Evolutionary conservation across 1,140 invertebrate genomes (phyloP), one percentile per base, ranked within the genome.

Genomic region (Diorhabda carinulata): DNA sequence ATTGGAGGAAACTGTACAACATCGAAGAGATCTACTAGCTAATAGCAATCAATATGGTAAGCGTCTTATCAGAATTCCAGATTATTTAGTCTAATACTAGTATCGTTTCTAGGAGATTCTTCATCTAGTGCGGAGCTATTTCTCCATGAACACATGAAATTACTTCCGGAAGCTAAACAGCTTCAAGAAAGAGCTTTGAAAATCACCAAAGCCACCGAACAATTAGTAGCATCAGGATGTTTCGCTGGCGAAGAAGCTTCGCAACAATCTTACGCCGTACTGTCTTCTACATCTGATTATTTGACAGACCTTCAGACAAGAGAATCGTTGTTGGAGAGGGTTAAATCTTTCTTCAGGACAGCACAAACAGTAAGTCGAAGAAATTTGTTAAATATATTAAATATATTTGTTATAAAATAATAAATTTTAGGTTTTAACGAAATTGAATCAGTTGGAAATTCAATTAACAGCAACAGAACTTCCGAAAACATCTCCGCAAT

Each of bases 171-270:
- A 82, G 90, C 91, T 2, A 87, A 89, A 85, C 86, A 90, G 52
- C 83, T 92, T 47, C 90, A 93, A 80, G 92, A 94, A 72, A 86
- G 86, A 73, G 88, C 90, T 3, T 80, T 94, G 42, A 91, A 89
- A 79, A 89, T 94, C 72, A 88, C 92, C 2, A 87, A 90, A 77
- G 90, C 89, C 43, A 93, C 91, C 9, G 92, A 94, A 79, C 88
- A 90, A 77, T 84, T 94, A 40, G 85, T 89, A 41, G 85, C 86
- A 43, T 85, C 87, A 1, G 89, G 89, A 10, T 88, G 89, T 74
- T 89, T 89, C 75, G 88, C 88, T 10, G 87, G 87, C 2, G 87
- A 91, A 71, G 88, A 93, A 77, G 90, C 90, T 2, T 88, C 88
- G 41, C 83, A 86, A 66, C 84, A 91, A 72, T 88, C 92, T 10